Base-by-base conservation (phyloP, 2,113 vertebrate genomes). In the Plectropomus leopardus region DNA sequence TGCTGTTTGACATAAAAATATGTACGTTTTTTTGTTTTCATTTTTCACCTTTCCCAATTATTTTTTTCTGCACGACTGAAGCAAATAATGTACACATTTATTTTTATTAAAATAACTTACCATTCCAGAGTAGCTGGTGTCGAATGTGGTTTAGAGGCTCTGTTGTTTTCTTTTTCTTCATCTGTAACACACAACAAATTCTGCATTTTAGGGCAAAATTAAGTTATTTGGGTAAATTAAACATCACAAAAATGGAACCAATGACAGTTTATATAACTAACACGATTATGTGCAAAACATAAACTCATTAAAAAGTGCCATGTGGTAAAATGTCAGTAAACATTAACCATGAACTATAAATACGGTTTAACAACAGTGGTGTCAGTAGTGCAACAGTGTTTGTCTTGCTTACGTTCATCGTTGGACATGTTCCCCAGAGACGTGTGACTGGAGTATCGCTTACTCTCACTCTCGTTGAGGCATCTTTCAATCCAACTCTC, bases 401-500 rank as follows among this genome's bases (percentile, higher is more conserved):
- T 1, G 48, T 58, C 42, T 42, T 94, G 95, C 98, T 99, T 97
- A 99, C 98, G 98, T 96, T 99, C 98, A 75, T 99, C 98, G 23
- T 97, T 99, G 95, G 98, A 99, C 95, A 97, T 96, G 87, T 97
- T 98, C 88, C 97, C 98, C 95, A 99, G 94, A 90, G 98, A 98
- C 48, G 97, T 96, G 93, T 99, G 98, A 84, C 96, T 99, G 92
- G 98, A 97, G 88, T 97, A 98, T 55, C 97, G 96, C 87, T 99
- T 99, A 93, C 95, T 98, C 95, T 99, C 98, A 86, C 97, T 98
- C 95, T 99, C 98, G 76, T 94, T 99, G 94, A 99, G 97, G 93
- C 98, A 99, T 93, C 98, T 95, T 94, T 99, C 98, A 95, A 99
- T 99, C 98, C 98, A 99, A 91, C 98, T 99, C 96, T 99, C 98